Percentiles rank a stretch among this genome's conserved stretches.
Evolutionary conservation across 2,797 vertebrate genomes (phyloP).

Genomic region (Scleropages formosus): DNA sequence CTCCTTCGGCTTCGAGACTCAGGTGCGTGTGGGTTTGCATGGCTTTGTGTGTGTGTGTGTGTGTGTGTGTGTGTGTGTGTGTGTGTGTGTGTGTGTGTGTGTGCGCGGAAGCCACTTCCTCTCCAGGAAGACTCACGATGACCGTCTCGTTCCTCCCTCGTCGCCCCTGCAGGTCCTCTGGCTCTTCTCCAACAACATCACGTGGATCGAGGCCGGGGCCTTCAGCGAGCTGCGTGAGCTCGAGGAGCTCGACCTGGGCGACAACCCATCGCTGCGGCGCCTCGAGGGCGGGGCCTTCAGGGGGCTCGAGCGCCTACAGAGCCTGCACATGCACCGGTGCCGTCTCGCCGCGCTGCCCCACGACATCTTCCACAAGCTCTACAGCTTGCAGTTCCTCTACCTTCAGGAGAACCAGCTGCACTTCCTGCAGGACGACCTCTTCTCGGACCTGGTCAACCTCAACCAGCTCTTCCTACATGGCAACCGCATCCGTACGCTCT

Average conservation of each 20-base stretch:
- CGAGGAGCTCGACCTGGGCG: conserved; percentile 94
- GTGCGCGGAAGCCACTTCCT: neutral
- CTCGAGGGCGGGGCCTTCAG: conserved; percentile 91
- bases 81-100: neutral
- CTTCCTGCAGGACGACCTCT: conserved; percentile 93
- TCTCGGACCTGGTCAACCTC: conserved; percentile 91
- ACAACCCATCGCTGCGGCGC: conserved; percentile 86
- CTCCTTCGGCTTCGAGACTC: conserved; percentile 84
- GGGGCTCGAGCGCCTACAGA: conserved; percentile 90
- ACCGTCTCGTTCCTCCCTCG: neutral
- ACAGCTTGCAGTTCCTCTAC: conserved; percentile 96
- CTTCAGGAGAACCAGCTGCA: conserved; percentile 94
- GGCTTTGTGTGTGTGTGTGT: neutral
- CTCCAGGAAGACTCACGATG: neutral
- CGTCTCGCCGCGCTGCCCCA: conserved; percentile 84
- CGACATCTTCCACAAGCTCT: conserved; percentile 88
- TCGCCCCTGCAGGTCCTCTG: conserved; percentile 75
- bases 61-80: neutral
- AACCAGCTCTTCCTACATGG: conserved; percentile 94
- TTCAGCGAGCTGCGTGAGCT: conserved; percentile 91
- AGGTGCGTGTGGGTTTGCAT: no score
- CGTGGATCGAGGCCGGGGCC: conserved; percentile 88
- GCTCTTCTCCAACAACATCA: conserved; percentile 97
- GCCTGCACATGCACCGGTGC: conserved; percentile 93
- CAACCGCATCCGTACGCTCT: conserved; percentile 88